A percentile compares a stretch with the other conserved stretches of the same genome.
These are phyloP conservation scores for Stegastes partitus DNA, from an alignment of 2,113 vertebrate species.

Conservation along the genomic window DNA sequence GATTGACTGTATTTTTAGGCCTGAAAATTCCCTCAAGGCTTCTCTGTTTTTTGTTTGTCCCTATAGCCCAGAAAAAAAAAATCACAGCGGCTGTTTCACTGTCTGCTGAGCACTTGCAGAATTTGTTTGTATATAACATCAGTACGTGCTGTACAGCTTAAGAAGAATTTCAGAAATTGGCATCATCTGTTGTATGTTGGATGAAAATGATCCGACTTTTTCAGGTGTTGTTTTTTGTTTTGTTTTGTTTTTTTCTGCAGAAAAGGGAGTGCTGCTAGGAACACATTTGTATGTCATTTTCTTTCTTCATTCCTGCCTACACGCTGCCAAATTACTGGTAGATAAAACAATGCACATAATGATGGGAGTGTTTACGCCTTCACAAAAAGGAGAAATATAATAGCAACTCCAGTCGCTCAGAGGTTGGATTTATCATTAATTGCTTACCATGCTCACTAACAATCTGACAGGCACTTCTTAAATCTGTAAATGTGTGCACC, in stretches of 20 bases:
- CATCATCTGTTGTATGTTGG: not conserved
- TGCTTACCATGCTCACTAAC: conserved; percentile 36
- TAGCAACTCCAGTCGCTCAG: conserved; percentile 45
- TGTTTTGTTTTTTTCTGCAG: not conserved
- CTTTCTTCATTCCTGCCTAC: conserved; percentile 54
- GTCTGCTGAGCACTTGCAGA: not conserved
- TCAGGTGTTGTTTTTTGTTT: not conserved
- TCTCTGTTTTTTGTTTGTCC: not conserved
- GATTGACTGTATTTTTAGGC: not conserved
- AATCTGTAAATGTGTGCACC: conserved; percentile 27
- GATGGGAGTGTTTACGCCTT: conserved; percentile 58
- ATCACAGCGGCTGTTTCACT: not conserved
- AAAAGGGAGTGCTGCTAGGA: conserved; percentile 8
- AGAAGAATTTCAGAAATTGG: conserved; percentile 8
- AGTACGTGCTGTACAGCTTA: not conserved
- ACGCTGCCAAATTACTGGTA: conserved; percentile 45
- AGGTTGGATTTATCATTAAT: conserved; percentile 62
- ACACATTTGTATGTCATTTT: conserved; percentile 34
- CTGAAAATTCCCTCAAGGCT: not conserved
- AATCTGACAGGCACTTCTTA: conserved; percentile 51
- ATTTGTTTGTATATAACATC: not conserved
- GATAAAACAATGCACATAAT: conserved; percentile 63
- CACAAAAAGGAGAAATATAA: conserved; percentile 50
- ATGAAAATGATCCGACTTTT: conserved; percentile 9
- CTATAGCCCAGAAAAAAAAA: not conserved